Evolutionary conservation across 92 coral and sea anemone genomes (phyloP).

Genomic region (Plumapathes pennacea): DNA sequence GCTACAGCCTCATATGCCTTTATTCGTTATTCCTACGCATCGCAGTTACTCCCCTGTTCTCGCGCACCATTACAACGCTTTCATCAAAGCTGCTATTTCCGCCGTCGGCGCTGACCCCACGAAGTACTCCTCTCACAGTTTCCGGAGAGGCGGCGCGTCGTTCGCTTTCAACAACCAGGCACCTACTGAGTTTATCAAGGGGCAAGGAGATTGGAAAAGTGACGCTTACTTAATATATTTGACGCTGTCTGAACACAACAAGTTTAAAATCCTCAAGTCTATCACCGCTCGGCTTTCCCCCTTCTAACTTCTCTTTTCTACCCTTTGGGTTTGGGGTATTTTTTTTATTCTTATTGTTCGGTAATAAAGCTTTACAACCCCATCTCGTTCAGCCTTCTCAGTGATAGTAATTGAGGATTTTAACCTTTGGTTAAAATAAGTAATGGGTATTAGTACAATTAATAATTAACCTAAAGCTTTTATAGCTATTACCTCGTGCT

Average conservation of each 20-base stretch:
- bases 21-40: slow-evolving; percentile 1
- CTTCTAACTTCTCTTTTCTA: too few species aligned
- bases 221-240: slow-evolving; percentile 30
- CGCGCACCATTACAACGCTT: slow-evolving; percentile 27
- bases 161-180: slow-evolving; percentile 9
- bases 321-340: too few species aligned
- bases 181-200: slow-evolving; percentile 23
- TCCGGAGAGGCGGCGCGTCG: slow-evolving; percentile 13
- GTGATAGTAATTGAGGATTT: too few species aligned
- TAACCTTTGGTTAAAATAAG: too few species aligned
- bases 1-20: slow-evolving; percentile 2
- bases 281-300: too few species aligned
- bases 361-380: too few species aligned
- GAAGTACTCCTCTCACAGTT: slow-evolving; percentile 32
- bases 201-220: slow-evolving; percentile 29
- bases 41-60: background rate
- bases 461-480: too few species aligned
- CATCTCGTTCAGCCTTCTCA: too few species aligned
- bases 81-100: slow-evolving; percentile 17
- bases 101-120: slow-evolving; percentile 5
- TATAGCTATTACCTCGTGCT: too few species aligned
- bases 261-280: too few species aligned
- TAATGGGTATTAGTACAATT: too few species aligned
- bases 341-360: too few species aligned
- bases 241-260: slow-evolving; percentile 6